Base-by-base conservation (phyloP, 2,113 vertebrate genomes). In the Cinclus mexicanus region DNA sequence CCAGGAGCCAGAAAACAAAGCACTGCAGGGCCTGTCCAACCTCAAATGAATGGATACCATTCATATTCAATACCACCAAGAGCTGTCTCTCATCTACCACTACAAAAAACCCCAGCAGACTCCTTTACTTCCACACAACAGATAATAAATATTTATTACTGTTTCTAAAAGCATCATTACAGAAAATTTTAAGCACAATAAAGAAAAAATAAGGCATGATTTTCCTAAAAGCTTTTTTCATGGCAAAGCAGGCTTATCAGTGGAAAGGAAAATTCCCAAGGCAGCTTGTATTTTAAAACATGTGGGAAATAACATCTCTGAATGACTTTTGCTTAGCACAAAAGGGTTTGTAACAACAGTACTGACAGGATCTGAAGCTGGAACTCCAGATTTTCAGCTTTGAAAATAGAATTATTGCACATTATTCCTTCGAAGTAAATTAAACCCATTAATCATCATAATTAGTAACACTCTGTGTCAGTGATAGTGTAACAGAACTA, bases 381-480 rank as follows among this genome's bases (percentile, higher is more conserved):
- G 59, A 74, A 87, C 71, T 95, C 80, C 87, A 69, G 87, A 91
- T 93, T 94, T 80, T 94, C 72, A 70, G 89, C 84, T 89, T 90
- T 95, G 93, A 95, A 94, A 91, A 93, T 60, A 61, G 89, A 94
- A 95, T 88, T 94, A 95, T 60, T 67, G 75, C 87, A 89, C 75
- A 64, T 91, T 83, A 86, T 87, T 95, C 94, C 95, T 94, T 94
- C 94, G 79, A 81, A 96, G 94, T 82, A 97, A 98, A 98, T 97
- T 96, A 97, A 98, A 96, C 29, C 63, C 91, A 97, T 98, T 95
- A 93, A 90, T 98, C 97, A 97, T 88, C 97, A 79, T 97, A 97
- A 97, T 98, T 94, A 97, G 94, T 88, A 96, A 93, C 24, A 29
- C 79, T 84, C 59, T 83, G 79, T 89, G 64, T 94, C 97, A 96